phyloP scores from a whole-genome alignment of 1,140 invertebrate genomes.

The Drosophila sp. region DNA sequence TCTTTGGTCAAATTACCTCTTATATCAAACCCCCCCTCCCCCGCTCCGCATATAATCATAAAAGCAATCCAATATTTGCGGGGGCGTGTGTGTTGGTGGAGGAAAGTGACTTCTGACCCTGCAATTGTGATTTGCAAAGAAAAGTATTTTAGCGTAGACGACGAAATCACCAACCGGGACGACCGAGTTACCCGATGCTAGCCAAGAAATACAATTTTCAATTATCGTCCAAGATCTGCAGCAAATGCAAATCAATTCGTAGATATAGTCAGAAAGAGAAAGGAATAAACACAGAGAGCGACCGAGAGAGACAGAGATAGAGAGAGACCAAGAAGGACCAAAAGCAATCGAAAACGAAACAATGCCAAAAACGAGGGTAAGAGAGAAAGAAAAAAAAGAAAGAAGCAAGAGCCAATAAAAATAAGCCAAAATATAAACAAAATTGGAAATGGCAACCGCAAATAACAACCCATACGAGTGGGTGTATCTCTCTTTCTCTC shows the following conservation, averaged over 20 bases:
- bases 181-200: neutral
- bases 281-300: slow-evolving; percentile 24
- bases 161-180: neutral
- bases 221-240: slow-evolving; percentile 64
- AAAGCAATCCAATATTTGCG: slow-evolving; percentile 5
- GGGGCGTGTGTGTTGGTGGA: neutral
- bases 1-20: neutral
- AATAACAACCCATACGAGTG: slow-evolving; percentile 18
- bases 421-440: slow-evolving; percentile 74
- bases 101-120: slow-evolving; percentile 1
- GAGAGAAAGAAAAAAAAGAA: neutral
- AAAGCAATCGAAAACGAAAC: slow-evolving; percentile 47
- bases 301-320: too few species aligned
- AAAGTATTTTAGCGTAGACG: neutral
- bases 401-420: slow-evolving; percentile 58
- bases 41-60: neutral
- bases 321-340: slow-evolving; percentile 16
- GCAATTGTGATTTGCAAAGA: slow-evolving; percentile 6
- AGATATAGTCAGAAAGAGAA: slow-evolving; percentile 41
- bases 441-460: slow-evolving; percentile 62
- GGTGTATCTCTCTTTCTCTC: neutral
- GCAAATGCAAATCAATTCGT: slow-evolving; percentile 62
- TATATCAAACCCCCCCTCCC: neutral
- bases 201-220: slow-evolving; percentile 61
- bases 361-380: slow-evolving; percentile 49